These are phyloP conservation scores for Ceratina australensis DNA, from an alignment of 1,140 invertebrate genomes.

Conservation along the genomic window DNA sequence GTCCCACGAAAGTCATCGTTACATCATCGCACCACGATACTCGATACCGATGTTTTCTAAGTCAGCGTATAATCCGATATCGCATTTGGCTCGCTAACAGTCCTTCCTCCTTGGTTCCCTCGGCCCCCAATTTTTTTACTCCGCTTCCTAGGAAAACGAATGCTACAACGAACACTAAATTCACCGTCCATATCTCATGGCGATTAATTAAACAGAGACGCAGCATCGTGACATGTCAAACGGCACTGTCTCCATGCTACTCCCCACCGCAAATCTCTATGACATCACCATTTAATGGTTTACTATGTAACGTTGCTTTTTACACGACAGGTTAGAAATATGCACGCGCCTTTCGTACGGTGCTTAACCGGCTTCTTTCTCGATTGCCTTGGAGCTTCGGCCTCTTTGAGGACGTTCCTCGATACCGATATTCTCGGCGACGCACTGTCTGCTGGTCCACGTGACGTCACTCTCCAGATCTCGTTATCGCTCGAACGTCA, in stretches of 20 bases:
- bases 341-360: too few species aligned
- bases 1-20: conserved; percentile 50
- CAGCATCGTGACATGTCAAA: too few species aligned
- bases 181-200: too few species aligned
- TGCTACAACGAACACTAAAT: too few species aligned
- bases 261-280: too few species aligned
- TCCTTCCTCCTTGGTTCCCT: conserved; percentile 1
- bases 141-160: conserved; percentile 13
- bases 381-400: neutral
- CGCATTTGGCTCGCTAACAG: conserved; percentile 29
- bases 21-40: conserved; percentile 65
- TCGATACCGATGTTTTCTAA: conserved; percentile 67
- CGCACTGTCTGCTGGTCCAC: conserved; percentile 68
- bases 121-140: neutral
- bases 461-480: conserved; percentile 57
- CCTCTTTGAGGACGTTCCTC: conserved; percentile 42
- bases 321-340: too few species aligned
- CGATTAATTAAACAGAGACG: too few species aligned
- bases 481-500: conserved; percentile 54
- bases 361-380: neutral
- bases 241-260: too few species aligned
- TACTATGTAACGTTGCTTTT: too few species aligned
- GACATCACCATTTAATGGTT: too few species aligned
- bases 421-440: conserved; percentile 61
- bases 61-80: conserved; percentile 69